A percentile compares a stretch with the other conserved stretches of the same genome.
Conservation (phyloP, 35 echinoderm and acorn worm species). For the Holothuria glaberrima region DNA sequence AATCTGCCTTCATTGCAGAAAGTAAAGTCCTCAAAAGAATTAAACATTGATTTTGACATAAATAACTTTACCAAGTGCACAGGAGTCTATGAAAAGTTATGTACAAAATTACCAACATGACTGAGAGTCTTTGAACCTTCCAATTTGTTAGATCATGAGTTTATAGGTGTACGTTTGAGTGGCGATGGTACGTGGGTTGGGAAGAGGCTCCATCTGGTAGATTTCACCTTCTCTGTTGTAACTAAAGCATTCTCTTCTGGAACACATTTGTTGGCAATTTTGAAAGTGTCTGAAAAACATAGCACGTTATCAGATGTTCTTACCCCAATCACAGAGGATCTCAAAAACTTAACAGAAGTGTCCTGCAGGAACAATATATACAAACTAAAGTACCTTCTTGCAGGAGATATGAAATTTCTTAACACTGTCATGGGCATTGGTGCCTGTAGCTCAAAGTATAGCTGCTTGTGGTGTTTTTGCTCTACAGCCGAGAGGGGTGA, state of each 20-base stretch:
- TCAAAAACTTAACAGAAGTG: neutral
- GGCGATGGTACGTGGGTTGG: constrained; percentile 16
- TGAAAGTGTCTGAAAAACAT: constrained; percentile 47
- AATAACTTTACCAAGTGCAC: neutral
- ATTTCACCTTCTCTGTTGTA: neutral
- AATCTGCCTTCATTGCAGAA: neutral
- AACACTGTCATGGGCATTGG: constrained; percentile 50
- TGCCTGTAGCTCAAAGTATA: constrained; percentile 30
- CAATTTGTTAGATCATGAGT: neutral
- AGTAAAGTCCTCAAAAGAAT: neutral
- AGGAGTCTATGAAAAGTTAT: constrained; percentile 2
- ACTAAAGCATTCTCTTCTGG: neutral
- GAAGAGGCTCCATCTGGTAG: neutral
- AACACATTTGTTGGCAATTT: constrained; percentile 3
- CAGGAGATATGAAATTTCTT: constrained; percentile 57
- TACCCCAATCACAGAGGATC: neutral
- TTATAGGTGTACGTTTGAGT: neutral
- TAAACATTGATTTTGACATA: neutral
- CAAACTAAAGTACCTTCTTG: constrained; percentile 1
- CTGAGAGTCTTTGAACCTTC: neutral
- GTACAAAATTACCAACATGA: neutral
- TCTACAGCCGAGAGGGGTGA: neutral
- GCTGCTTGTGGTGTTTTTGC: constrained; percentile 57
- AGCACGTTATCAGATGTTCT: neutral
- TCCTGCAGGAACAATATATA: neutral